Percentiles rank a stretch among this genome's conserved stretches.
Conservation (phyloP, 2,888 invertebrate species). For the Chrysolina americana region DNA sequence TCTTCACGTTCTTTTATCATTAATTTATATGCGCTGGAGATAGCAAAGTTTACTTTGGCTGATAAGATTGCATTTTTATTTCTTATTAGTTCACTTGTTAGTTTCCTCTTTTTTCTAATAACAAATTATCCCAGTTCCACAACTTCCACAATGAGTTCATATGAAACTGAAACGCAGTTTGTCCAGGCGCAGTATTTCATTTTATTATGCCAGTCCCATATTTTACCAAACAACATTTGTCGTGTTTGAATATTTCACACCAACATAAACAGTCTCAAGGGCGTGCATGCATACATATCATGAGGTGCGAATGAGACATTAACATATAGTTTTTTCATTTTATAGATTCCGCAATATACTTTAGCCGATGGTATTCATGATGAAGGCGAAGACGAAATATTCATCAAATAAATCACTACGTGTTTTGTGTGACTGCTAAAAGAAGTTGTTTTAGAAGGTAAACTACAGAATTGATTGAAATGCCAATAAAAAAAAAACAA, state of each 20-base stretch:
- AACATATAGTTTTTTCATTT: not conserved
- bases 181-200: slow-evolving; percentile 2
- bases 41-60: not conserved
- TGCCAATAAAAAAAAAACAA: too few relatives aligned
- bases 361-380: not conserved
- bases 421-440: too few relatives aligned
- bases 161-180: not conserved
- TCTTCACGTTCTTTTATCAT: too few relatives aligned
- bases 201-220: slow-evolving; percentile 9
- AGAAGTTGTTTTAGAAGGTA: too few relatives aligned
- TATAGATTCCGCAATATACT: not conserved
- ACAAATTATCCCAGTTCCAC: not conserved
- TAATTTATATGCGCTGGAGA: not conserved
- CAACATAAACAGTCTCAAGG: slow-evolving; percentile 4
- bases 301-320: not conserved
- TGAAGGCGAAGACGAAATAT: not conserved
- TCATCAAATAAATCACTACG: too few relatives aligned
- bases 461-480: too few relatives aligned
- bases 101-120: not conserved
- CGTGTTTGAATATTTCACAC: slow-evolving; percentile 6
- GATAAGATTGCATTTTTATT: slow-evolving; percentile 6
- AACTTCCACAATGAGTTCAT: not conserved
- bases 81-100: not conserved
- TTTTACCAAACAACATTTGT: slow-evolving; percentile 7
- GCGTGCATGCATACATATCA: slow-evolving; percentile 1